phyloP scores from a whole-genome alignment of 2,888 invertebrate genomes.

The Idaea straminata region DNA sequence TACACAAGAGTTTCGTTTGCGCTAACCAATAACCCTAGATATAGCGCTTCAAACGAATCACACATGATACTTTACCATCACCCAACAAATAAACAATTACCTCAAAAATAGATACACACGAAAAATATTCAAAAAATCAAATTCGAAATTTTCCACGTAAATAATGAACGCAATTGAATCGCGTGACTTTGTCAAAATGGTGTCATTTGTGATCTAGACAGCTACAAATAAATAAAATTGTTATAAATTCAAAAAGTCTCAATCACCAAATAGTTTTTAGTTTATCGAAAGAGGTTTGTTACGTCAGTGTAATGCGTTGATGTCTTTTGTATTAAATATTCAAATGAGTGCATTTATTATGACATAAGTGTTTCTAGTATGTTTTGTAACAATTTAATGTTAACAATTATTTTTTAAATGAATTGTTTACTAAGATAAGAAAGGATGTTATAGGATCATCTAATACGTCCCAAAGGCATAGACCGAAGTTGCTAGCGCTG shows the following conservation, averaged over 20 bases:
- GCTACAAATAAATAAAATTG: slow-evolving; percentile 12
- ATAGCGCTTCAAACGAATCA: slow-evolving; percentile 53
- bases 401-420: too few species aligned
- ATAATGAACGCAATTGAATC: slow-evolving; percentile 57
- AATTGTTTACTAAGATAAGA: too few species aligned
- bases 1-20: slow-evolving; percentile 48
- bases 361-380: neutral
- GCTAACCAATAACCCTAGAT: slow-evolving; percentile 53
- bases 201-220: slow-evolving; percentile 34
- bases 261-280: slow-evolving; percentile 8
- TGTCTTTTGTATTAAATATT: slow-evolving; percentile 17
- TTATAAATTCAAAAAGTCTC: slow-evolving; percentile 24
- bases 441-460: too few species aligned
- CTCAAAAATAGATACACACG: slow-evolving; percentile 74
- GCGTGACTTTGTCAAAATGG: slow-evolving; percentile 34
- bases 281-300: slow-evolving; percentile 19
- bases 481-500: too few species aligned
- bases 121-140: slow-evolving; percentile 73
- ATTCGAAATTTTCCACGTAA: slow-evolving; percentile 70
- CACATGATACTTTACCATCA: slow-evolving; percentile 76
- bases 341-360: neutral
- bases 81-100: slow-evolving; percentile 73
- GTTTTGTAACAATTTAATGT: too few species aligned
- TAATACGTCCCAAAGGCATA: too few species aligned
- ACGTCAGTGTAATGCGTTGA: slow-evolving; percentile 20